A percentile compares a stretch with the other conserved stretches of the same genome.
These are phyloP conservation scores for Tolmerus cingulatus DNA, from an alignment of 2,888 invertebrate genomes.

Conservation along the genomic window DNA sequence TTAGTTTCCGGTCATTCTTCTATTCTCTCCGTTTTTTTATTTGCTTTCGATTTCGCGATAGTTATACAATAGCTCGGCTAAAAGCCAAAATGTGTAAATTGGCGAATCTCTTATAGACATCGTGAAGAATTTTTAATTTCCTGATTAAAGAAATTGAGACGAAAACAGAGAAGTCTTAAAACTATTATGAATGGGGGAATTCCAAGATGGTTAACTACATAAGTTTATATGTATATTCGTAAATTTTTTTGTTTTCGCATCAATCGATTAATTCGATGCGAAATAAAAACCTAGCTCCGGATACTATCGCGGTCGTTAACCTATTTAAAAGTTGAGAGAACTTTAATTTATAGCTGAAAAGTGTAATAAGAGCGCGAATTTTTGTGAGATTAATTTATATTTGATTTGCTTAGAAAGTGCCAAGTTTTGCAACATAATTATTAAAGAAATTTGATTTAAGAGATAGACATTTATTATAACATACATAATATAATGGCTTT, in stretches of 20 bases:
- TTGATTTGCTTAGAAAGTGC: no score
- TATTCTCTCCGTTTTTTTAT: not conserved
- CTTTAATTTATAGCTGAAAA: not conserved
- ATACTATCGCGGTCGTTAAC: not conserved
- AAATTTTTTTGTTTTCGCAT: not conserved
- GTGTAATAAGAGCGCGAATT: not conserved
- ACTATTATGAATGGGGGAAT: not conserved
- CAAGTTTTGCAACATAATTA: no score
- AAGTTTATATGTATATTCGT: not conserved
- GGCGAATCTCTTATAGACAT: not conserved
- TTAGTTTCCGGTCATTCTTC: not conserved
- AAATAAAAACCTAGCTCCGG: not conserved
- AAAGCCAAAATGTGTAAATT: not conserved
- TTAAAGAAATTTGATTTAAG: no score
- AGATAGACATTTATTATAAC: no score
- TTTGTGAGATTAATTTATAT: no score
- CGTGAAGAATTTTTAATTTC: not conserved
- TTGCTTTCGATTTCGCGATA: not conserved
- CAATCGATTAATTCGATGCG: not conserved
- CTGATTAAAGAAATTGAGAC: not conserved
- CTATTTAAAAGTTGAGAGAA: not conserved
- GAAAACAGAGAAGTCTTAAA: not conserved
- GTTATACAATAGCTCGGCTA: not conserved
- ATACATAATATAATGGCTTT: no score
- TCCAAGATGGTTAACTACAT: not conserved